These are phyloP conservation scores for Corythoichthys intestinalis DNA, from an alignment of 2,113 vertebrate genomes.

Conservation along the genomic window DNA sequence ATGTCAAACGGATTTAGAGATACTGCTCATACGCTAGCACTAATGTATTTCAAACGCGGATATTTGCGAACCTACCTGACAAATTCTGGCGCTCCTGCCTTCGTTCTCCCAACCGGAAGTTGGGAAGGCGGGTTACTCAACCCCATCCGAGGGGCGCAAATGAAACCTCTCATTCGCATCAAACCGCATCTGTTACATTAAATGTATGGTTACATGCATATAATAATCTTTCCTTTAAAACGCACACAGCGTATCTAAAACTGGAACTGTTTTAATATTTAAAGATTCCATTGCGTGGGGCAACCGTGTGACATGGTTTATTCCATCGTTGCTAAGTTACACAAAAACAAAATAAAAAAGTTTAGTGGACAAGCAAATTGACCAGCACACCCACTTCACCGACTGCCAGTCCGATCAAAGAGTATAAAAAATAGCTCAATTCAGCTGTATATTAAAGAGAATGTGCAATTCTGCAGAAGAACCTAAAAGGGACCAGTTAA, in stretches of 20 bases:
- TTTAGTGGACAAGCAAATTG: background rate
- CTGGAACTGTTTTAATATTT: background rate
- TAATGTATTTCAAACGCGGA: background rate
- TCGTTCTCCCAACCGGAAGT: slow-evolving; percentile 2
- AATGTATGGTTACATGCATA: background rate
- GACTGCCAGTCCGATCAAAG: background rate
- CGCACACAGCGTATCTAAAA: background rate
- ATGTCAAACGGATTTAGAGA: background rate
- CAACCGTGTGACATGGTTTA: background rate
- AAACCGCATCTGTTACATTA: background rate
- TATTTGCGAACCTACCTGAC: background rate
- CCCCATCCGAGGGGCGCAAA: background rate
- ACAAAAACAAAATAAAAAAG: background rate
- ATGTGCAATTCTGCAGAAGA: too few species aligned
- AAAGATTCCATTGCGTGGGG: background rate
- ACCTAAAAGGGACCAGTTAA: too few species aligned
- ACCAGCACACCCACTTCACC: too few species aligned
- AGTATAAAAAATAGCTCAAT: background rate
- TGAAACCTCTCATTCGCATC: background rate
- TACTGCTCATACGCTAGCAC: background rate
- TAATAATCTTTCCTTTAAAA: background rate
- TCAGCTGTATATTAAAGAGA: too few species aligned
- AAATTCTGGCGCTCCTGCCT: background rate
- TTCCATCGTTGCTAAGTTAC: slow-evolving; percentile 1
- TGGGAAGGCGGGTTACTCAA: background rate